Base-by-base conservation (phyloP, 53 echinoderm and acorn worm species). In the Temnopleurus reevesii region DNA sequence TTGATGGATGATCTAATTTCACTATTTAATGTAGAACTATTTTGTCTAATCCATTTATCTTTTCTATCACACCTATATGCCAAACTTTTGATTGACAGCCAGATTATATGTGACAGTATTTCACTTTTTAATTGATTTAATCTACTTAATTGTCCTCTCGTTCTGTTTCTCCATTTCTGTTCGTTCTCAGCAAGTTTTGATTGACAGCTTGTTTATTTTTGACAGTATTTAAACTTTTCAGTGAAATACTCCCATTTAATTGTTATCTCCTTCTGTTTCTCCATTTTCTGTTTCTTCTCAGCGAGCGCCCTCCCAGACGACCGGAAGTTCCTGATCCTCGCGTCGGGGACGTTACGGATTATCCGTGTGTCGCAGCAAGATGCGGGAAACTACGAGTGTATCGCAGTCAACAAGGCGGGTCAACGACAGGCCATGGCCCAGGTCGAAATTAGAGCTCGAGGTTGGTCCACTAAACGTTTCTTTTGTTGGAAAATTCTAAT, bases 301-400 rank as follows among this genome's bases (percentile, higher is more conserved):
- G 95, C 92, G 21, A 77, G 56, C 13, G 33, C 90, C 15, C 79
- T 97, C 5, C 95, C 98, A 18, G 94, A 93, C 25, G 94, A 95
- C 76, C 92, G 95, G 6, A 95, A 95, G 45, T 94, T 95, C 87
- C 81, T 95, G 51, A 93, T 94, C 57, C 89, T 97, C 29, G 94
- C 94, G 21, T 91, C 92, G 8, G 95, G 95, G 19, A 94, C 98
- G 10, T 65, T 97, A 51, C 76, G 95, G 24, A 95, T 97, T 8
- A 83, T 95, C 9, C 81, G 98, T 10, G 94, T 94, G 23, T 93
- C 94, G 1, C 85, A 92, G 17, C 93, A 92, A 21, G 98, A 97
- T 89, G 93, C 93, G 1, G 98, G 98, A 5, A 94, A 92, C 82
- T 97, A 95, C 60, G 95, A 94, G n/a, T 97, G 98, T 66, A 92